Base-by-base conservation (phyloP, 2,797 vertebrate genomes). In the Falco cherrug region DNA sequence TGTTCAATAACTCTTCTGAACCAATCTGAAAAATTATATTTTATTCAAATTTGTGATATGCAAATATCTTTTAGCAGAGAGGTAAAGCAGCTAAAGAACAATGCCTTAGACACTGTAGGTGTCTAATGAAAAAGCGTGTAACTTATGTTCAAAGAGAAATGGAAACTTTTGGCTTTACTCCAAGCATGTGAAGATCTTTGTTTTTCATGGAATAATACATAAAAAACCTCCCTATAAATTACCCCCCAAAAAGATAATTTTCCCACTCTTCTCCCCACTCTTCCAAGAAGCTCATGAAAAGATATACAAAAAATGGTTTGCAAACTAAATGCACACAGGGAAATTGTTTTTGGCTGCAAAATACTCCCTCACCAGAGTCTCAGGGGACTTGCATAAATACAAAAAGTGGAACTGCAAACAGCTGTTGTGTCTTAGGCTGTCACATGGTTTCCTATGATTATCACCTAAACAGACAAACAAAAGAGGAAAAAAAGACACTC, bases 371-470 rank as follows among this genome's bases (percentile, higher is more conserved):
- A 65, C 29, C n/a, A 64, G 39, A 41, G 31, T 48, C 82, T 71
- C 51, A 31, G 59, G 74, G 51, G 81, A 54, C 41, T 33, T 87
- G 24, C 22, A 73, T 61, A 53, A 89, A 81, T 64, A 84, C 4
- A 13, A 75, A 64, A 78, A 78, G 29, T 54, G 54, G 59, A 89
- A 90, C 29, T 82, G 50, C 59, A 61, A 79, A 47, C 61, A 90
- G 63, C 43, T 94, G 63, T 47, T 35, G 63, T 92, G 70, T 90
- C 87, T 89, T 13, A 65, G 81, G 53, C 65, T 71, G 64, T 84
- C 84, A 50, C 29, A 47, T 15, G 11, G 31, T 51, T 68, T 82
- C 63, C 69, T 59, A 13, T 75, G 45, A 87, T 81, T 88, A 90
- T 68, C 51, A 68, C 69, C 69, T 81, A 89, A 94, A 64, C 11